Evolutionary conservation across 2,113 vertebrate genomes (phyloP).

Genomic region (Crotalus helleri): DNA sequence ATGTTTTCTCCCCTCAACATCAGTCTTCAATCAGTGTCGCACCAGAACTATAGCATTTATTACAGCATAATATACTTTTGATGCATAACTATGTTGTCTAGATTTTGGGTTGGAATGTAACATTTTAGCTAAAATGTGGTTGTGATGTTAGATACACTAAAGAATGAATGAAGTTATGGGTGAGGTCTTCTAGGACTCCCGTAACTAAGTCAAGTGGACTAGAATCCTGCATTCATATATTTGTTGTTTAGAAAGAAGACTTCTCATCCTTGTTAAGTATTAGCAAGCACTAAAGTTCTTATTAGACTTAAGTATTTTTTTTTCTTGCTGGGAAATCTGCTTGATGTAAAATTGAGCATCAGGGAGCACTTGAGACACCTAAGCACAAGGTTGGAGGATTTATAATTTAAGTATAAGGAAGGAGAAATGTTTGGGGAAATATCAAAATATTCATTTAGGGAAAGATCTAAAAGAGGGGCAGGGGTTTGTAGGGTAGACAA

Average conservation of each 20-base stretch:
- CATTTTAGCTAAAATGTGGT: background rate
- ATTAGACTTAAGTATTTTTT: conserved; percentile 29
- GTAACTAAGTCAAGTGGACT: background rate
- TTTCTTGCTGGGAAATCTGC: conserved; percentile 2
- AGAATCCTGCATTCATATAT: background rate
- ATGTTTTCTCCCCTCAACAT: background rate
- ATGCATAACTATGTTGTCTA: background rate
- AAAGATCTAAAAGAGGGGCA: background rate
- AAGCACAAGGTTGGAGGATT: background rate
- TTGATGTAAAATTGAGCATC: background rate
- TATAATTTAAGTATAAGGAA: background rate
- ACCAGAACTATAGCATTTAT: background rate
- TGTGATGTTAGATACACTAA: background rate
- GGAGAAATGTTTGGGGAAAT: background rate
- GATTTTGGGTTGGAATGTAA: background rate
- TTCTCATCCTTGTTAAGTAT: background rate
- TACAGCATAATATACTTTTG: background rate
- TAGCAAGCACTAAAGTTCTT: background rate
- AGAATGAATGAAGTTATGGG: background rate
- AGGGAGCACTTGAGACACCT: background rate
- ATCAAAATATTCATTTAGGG: background rate
- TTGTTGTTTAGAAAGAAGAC: background rate
- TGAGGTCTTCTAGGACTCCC: background rate
- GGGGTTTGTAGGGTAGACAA: background rate
- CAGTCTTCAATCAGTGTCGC: background rate